Evolutionary conservation across 1,140 invertebrate species (phyloP).

Genomic region (Leptonema lineaticorne): DNA sequence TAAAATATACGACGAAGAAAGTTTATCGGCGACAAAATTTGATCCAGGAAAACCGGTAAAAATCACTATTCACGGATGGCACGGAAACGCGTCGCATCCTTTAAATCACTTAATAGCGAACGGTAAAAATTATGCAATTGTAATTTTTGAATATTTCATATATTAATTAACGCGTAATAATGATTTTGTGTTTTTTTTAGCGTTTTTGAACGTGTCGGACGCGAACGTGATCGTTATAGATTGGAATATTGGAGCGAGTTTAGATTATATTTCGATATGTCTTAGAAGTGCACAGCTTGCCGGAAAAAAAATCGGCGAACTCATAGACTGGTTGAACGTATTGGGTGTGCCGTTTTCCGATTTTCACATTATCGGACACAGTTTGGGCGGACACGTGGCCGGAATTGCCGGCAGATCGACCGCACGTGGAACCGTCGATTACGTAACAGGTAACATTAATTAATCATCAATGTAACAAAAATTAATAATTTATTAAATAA

Average conservation of each 20-base stretch:
- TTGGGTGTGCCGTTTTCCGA: constrained; percentile 48
- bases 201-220: constrained; percentile 50
- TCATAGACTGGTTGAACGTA: constrained; percentile 53
- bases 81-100: constrained; percentile 2
- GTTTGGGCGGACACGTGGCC: constrained; percentile 40
- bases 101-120: not conserved
- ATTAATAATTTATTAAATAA: no score
- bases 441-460: constrained; percentile 27
- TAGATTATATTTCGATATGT: constrained; percentile 54
- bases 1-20: not conserved
- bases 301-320: constrained; percentile 55
- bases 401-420: constrained; percentile 45
- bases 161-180: no score
- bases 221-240: constrained; percentile 61
- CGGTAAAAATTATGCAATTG: not conserved
- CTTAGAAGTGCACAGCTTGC: constrained; percentile 53
- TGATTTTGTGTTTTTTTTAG: constrained; percentile 37
- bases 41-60: not conserved
- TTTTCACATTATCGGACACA: constrained; percentile 46
- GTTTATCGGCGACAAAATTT: not conserved
- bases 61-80: constrained; percentile 43
- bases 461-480: no score
- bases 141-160: no score
- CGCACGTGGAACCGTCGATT: constrained; percentile 31
- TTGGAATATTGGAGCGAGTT: constrained; percentile 52